Percentiles rank a stretch among this genome's conserved stretches.
These are phyloP conservation scores for Papilio gigon DNA, from an alignment of 2,888 invertebrate genomes.

Conservation along the genomic window DNA sequence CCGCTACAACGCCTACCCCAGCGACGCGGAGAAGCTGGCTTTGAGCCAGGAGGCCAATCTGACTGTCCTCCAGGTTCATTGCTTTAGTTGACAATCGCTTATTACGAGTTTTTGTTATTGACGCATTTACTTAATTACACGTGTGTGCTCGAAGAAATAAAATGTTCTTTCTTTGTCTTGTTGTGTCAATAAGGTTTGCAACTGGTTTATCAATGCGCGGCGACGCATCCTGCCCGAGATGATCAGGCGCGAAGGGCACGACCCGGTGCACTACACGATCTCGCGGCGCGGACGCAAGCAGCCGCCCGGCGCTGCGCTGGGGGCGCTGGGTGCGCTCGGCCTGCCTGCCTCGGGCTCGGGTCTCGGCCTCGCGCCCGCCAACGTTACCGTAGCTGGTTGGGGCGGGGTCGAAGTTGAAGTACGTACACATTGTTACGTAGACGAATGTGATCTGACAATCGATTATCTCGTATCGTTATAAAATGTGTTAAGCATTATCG, in stretches of 20 bases:
- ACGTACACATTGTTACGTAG: constrained; percentile 36
- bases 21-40: constrained; percentile 93
- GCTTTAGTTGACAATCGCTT: neutral
- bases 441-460: neutral
- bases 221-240: constrained; percentile 95
- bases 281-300: constrained; percentile 92
- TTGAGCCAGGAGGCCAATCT: constrained; percentile 92
- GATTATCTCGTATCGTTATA: constrained; percentile 2
- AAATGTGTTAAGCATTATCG: neutral
- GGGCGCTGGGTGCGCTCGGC: constrained; percentile 50
- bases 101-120: too few relatives aligned
- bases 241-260: constrained; percentile 95
- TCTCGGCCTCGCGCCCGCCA: constrained; percentile 52
- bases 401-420: constrained; percentile 73
- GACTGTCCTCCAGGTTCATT: constrained; percentile 90
- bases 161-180: too few relatives aligned
- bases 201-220: constrained; percentile 98
- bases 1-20: constrained; percentile 96
- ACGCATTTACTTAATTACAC: too few relatives aligned
- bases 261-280: constrained; percentile 95
- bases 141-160: too few relatives aligned
- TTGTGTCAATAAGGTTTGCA: too few relatives aligned
- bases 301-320: constrained; percentile 50
- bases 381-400: constrained; percentile 66
- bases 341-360: constrained; percentile 48